A percentile compares a stretch with the other conserved stretches of the same genome.
phyloP scores from a whole-genome alignment of 2,797 vertebrate species.

The Sebastes elongatus region DNA sequence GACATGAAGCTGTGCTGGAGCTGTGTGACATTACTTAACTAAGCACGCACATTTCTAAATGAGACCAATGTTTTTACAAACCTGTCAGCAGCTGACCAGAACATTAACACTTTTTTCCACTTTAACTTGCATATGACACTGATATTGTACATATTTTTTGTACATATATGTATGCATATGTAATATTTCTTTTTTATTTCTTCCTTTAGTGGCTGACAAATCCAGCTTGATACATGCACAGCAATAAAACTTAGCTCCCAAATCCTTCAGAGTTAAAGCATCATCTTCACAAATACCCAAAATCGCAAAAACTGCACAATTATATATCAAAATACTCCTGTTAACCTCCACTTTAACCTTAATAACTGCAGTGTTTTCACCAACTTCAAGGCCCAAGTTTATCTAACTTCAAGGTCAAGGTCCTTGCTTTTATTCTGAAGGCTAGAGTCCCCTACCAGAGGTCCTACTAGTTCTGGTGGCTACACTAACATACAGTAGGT shows the following conservation, averaged over 20 bases:
- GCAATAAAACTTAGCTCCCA: background rate
- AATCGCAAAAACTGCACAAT: background rate
- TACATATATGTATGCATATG: background rate
- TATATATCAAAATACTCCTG: background rate
- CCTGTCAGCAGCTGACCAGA: background rate
- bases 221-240: background rate
- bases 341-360: background rate
- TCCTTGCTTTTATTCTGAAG: background rate
- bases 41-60: background rate
- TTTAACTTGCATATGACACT: background rate
- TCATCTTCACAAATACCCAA: background rate
- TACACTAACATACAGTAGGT: background rate
- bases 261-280: background rate
- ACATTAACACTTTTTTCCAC: background rate
- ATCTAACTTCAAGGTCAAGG: background rate
- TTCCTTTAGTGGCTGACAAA: background rate
- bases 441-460: background rate
- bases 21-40: too few species aligned
- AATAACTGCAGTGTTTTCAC: background rate
- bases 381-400: background rate
- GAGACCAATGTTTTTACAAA: background rate
- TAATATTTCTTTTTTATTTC: background rate
- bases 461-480: background rate
- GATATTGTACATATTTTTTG: background rate
- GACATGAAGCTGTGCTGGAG: background rate